These are phyloP conservation scores for Pseudopipra pipra DNA, from an alignment of 2,113 vertebrate species.

Conservation along the genomic window DNA sequence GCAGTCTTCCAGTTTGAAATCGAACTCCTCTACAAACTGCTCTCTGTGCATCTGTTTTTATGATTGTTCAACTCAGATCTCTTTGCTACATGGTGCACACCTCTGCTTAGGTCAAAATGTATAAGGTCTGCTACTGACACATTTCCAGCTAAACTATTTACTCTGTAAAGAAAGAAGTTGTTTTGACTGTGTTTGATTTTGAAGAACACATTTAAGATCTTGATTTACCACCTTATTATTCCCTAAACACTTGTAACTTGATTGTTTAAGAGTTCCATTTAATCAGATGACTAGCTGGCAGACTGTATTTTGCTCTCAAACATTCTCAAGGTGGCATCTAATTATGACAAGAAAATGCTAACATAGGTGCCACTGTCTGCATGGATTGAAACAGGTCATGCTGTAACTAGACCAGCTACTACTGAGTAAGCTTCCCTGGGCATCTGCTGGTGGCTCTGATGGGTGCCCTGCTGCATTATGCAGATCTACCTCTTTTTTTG, in stretches of 20 bases:
- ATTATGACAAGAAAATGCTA: neutral
- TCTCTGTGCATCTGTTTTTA: neutral
- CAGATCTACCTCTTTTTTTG: neutral
- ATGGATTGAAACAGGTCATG: neutral
- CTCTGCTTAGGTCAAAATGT: neutral
- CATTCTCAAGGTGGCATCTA: neutral
- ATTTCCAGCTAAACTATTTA: neutral
- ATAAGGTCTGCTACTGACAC: neutral
- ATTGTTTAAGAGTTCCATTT: neutral
- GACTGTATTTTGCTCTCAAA: neutral
- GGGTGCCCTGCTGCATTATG: neutral
- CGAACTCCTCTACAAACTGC: neutral
- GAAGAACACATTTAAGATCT: neutral
- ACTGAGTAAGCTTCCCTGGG: neutral
- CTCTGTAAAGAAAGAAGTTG: neutral
- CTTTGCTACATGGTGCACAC: neutral
- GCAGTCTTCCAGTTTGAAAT: neutral
- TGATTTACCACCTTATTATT: neutral
- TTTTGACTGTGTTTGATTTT: neutral
- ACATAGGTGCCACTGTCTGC: neutral
- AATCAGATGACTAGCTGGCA: neutral
- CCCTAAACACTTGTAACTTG: neutral
- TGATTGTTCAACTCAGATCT: neutral
- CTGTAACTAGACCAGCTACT: neutral
- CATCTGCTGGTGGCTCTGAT: neutral